Conservation (phyloP, 1,140 invertebrate species). For the Drosophila parvula region DNA sequence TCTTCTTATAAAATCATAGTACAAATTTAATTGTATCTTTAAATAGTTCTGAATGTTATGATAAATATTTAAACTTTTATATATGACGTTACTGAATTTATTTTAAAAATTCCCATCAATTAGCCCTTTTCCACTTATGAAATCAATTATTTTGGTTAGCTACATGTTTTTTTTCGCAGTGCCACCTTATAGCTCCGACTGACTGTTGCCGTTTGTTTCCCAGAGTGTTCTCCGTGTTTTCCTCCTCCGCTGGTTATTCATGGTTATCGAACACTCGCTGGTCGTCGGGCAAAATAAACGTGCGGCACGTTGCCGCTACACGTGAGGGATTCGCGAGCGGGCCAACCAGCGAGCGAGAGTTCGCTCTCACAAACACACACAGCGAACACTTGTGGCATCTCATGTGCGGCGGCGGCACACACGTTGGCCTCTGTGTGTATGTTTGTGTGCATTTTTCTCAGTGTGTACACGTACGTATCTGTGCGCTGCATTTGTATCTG, state of each 20-base stretch:
- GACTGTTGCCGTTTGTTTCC: slow-evolving; percentile 30
- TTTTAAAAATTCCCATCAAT: not conserved
- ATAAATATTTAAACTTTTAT: no score
- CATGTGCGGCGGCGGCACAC: slow-evolving; percentile 43
- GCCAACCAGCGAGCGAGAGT: slow-evolving; percentile 4
- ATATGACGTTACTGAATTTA: not conserved
- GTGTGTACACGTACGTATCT: slow-evolving; percentile 14
- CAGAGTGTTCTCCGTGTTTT: slow-evolving; percentile 29
- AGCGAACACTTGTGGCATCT: slow-evolving; percentile 32
- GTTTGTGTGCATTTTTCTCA: slow-evolving; percentile 24
- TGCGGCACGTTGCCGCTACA: slow-evolving; percentile 76
- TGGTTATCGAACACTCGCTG: slow-evolving; percentile 50
- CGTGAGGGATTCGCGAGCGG: slow-evolving; percentile 51
- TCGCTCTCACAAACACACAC: slow-evolving; percentile 12
- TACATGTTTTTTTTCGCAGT: not conserved
- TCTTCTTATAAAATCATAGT: no score
- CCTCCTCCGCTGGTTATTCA: slow-evolving; percentile 43
- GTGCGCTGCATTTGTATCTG: slow-evolving; percentile 41
- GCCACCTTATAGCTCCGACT: slow-evolving; percentile 8
- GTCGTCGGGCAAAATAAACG: slow-evolving; percentile 60
- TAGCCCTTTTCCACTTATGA: not conserved
- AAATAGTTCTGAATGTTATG: no score
- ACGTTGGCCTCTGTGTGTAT: slow-evolving; percentile 29
- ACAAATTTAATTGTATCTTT: no score
- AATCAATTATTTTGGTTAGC: not conserved